Conservation (phyloP, 2,888 invertebrate species). For the Miltochrista miniata region DNA sequence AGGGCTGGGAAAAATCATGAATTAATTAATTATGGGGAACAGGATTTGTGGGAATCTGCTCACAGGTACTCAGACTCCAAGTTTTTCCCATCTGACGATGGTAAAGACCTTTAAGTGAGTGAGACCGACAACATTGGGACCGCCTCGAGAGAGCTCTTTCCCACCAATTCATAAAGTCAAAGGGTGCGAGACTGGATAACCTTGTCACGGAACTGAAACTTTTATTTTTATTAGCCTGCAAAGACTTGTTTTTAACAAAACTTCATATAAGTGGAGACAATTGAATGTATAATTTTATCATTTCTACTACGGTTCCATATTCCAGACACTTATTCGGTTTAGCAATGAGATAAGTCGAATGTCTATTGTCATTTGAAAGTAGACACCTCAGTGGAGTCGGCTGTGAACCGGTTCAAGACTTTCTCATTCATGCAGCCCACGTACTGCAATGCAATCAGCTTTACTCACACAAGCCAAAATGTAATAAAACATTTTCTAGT, state of each 20-base stretch:
- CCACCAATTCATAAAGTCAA: too few relatives aligned
- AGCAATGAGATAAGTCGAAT: constrained; percentile 56
- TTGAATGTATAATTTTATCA: constrained; percentile 10
- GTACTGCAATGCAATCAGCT: constrained; percentile 45
- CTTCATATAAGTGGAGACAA: not conserved
- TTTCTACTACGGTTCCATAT: constrained; percentile 29
- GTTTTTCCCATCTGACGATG: too few relatives aligned
- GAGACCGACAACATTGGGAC: too few relatives aligned
- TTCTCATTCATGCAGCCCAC: constrained; percentile 79
- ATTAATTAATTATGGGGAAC: too few relatives aligned
- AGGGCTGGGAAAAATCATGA: not conserved
- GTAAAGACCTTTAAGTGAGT: too few relatives aligned
- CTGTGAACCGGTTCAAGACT: constrained; percentile 75
- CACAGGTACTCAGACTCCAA: too few relatives aligned
- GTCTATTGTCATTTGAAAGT: constrained; percentile 82
- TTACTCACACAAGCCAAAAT: constrained; percentile 45
- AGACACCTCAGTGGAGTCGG: constrained; percentile 67
- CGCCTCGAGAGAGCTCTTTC: too few relatives aligned
- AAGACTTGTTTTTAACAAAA: not conserved
- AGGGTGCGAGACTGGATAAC: too few relatives aligned
- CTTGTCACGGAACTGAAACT: too few relatives aligned
- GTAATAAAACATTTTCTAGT: constrained; percentile 47
- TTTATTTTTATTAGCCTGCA: too few relatives aligned
- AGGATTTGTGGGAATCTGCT: too few relatives aligned
- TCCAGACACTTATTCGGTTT: constrained; percentile 53